A percentile compares a stretch with the other conserved stretches of the same genome.
Conservation (phyloP, 2,797 vertebrate species). For the Sardinella longiceps region DNA sequence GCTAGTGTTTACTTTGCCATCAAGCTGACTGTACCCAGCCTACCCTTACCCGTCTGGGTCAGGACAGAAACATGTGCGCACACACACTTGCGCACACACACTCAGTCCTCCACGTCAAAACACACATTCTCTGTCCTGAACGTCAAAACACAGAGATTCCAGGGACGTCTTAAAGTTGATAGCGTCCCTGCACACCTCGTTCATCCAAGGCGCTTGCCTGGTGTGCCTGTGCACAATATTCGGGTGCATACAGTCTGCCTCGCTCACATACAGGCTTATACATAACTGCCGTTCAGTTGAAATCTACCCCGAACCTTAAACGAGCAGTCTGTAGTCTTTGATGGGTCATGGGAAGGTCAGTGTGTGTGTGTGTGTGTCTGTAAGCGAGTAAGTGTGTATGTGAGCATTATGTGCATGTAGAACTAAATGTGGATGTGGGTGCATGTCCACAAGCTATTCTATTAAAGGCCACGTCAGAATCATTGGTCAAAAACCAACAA, state of each 20-base stretch:
- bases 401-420: background rate
- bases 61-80: slow-evolving; percentile 2
- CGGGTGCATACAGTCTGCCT: background rate
- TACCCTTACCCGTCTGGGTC: slow-evolving; percentile 41
- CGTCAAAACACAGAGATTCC: slow-evolving; percentile 19
- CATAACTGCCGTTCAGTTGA: background rate
- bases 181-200: background rate
- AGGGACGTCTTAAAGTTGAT: background rate
- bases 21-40: slow-evolving; percentile 45
- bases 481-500: slow-evolving; percentile 24
- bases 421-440: background rate
- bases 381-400: background rate
- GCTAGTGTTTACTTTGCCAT: slow-evolving; percentile 42
- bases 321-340: background rate
- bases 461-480: slow-evolving; percentile 60
- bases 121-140: background rate
- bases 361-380: slow-evolving; percentile 16
- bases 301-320: slow-evolving; percentile 23
- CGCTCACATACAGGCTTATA: background rate
- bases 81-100: background rate
- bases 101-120: background rate
- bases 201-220: background rate
- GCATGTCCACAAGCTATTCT: background rate
- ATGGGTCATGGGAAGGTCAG: slow-evolving; percentile 10
- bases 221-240: background rate